Evolutionary conservation across 2,113 vertebrate species (phyloP).

Genomic region (Alethe castanea): DNA sequence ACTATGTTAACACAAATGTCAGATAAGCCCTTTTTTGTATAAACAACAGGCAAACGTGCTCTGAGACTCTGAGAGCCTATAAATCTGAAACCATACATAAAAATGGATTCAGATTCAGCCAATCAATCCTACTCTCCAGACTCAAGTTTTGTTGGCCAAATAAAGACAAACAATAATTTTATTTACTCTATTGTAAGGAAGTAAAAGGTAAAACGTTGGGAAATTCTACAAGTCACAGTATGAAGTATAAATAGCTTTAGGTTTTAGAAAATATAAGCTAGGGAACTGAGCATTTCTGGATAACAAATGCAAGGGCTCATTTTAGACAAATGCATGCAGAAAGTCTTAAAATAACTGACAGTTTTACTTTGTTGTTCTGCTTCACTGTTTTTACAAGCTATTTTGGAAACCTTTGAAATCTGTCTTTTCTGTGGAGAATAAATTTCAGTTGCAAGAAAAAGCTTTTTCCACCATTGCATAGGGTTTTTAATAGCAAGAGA

Average conservation of each 20-base stretch:
- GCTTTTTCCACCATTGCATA: not conserved
- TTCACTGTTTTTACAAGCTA: not conserved
- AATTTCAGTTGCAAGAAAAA: not conserved
- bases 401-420: slow-evolving; percentile 5
- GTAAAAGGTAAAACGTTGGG: not conserved
- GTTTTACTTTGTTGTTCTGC: not conserved
- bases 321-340: not conserved
- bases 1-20: not conserved
- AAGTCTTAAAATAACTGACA: slow-evolving; percentile 4
- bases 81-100: not conserved
- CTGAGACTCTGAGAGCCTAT: not conserved
- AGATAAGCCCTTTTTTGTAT: not conserved
- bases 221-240: not conserved
- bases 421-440: not conserved
- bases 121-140: not conserved
- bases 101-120: not conserved
- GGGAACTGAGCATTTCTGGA: not conserved
- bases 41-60: not conserved
- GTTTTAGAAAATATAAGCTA: not conserved
- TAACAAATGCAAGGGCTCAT: not conserved
- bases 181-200: not conserved
- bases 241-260: not conserved
- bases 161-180: not conserved
- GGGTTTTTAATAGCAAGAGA: not conserved
- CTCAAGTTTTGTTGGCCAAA: not conserved